Evolutionary conservation across 1,140 invertebrate species (phyloP).

Genomic region (Lamellibrachia luymesi): DNA sequence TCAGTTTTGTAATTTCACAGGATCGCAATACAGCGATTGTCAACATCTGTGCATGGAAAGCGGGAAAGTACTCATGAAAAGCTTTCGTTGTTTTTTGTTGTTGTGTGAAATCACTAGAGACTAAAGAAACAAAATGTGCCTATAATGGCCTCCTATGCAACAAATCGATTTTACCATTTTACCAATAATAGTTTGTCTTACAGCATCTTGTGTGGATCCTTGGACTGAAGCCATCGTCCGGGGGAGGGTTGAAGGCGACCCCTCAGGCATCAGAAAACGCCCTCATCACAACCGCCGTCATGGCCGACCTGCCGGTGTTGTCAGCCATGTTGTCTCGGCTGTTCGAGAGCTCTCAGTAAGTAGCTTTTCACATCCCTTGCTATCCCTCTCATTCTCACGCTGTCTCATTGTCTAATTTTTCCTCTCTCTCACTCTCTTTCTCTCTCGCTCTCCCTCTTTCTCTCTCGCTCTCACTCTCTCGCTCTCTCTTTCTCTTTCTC

Average conservation of each 20-base stretch:
- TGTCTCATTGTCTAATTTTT: neutral
- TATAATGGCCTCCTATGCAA: no score
- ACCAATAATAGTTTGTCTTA: slow-evolving; percentile 28
- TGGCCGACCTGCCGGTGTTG: slow-evolving; percentile 85
- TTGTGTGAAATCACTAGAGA: no score
- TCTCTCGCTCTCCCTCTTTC: neutral
- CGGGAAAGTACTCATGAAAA: no score
- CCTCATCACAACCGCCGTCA: slow-evolving; percentile 92
- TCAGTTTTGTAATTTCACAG: no score
- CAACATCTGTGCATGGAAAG: no score
- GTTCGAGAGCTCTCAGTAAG: slow-evolving; percentile 86
- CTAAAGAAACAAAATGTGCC: no score
- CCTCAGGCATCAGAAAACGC: slow-evolving; percentile 67
- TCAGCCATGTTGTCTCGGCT: slow-evolving; percentile 89
- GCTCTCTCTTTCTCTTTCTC: neutral
- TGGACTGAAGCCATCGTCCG: slow-evolving; percentile 88
- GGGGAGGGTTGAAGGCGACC: slow-evolving; percentile 77
- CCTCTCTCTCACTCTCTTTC: neutral
- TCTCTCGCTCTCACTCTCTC: neutral
- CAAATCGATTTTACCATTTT: neutral
- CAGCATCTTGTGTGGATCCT: slow-evolving; percentile 96
- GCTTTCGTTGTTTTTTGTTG: no score
- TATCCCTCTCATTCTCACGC: no score
- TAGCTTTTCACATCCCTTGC: slow-evolving; percentile 19
- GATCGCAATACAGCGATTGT: no score